Conservation (phyloP, 2,113 vertebrate genomes). For the Eolophus roseicapilla region DNA sequence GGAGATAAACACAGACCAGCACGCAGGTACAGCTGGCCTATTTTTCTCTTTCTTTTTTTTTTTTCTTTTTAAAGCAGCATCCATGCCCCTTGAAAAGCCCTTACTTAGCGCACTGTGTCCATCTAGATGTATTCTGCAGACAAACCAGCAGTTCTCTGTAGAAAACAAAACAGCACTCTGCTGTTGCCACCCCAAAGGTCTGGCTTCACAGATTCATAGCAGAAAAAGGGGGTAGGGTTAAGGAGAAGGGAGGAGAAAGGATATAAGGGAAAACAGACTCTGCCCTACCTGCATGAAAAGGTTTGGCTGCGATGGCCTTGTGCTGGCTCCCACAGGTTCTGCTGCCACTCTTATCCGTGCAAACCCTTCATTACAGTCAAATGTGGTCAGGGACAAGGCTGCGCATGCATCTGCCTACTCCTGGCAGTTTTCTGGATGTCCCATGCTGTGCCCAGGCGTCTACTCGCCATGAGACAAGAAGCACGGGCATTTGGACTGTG, state of each 20-base stretch:
- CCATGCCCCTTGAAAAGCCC: not conserved
- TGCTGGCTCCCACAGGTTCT: not conserved
- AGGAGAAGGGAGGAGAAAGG: not conserved
- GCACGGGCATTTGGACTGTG: fast-evolving
- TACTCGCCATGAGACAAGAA: not conserved
- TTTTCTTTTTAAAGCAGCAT: not conserved
- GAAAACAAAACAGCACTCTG: not conserved
- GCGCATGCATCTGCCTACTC: not conserved
- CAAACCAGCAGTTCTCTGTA: not conserved
- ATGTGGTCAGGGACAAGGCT: not conserved
- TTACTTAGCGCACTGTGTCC: not conserved
- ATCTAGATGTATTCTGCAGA: not conserved
- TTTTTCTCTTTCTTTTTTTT: not conserved
- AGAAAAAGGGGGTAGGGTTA: not conserved
- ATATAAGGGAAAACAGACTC: not conserved
- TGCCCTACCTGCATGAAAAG: not conserved
- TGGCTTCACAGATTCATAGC: not conserved
- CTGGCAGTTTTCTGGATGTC: fast-evolving
- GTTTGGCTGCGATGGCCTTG: not conserved
- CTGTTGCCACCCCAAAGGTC: not conserved
- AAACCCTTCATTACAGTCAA: not conserved
- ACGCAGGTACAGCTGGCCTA: not conserved
- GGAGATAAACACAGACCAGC: not conserved
- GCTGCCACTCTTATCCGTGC: fast-evolving
- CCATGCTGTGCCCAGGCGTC: not conserved